phyloP scores from a whole-genome alignment of 1,140 invertebrate genomes.

The Rhynchophorus ferrugineus region DNA sequence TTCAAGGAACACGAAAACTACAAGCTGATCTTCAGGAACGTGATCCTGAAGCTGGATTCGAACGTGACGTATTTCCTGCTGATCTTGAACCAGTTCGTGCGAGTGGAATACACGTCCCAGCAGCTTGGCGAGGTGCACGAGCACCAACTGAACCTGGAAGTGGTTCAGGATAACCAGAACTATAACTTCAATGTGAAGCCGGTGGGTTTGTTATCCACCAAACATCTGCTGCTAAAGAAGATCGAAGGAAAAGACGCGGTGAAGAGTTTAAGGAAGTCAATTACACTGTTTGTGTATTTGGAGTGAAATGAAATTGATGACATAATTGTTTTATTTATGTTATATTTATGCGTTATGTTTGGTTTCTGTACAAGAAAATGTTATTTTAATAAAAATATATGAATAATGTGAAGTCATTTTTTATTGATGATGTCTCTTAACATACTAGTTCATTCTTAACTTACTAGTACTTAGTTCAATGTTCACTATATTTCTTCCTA shows the following conservation, averaged over 20 bases:
- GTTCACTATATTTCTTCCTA: no score
- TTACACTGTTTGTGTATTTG: conserved; percentile 19
- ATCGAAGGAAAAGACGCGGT: conserved; percentile 13
- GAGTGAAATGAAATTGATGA: conserved; percentile 4
- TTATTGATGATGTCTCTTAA: no score
- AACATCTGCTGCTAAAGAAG: conserved; percentile 16
- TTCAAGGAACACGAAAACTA: conserved; percentile 15
- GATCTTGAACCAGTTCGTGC: conserved; percentile 17
- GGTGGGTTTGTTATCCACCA: conserved; percentile 12
- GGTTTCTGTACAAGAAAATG: no score
- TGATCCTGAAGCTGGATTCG: conserved; percentile 11
- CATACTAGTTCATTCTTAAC: no score
- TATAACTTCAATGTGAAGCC: conserved; percentile 8
- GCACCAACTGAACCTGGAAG: conserved; percentile 8
- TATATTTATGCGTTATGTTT: no score
- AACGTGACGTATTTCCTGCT: conserved; percentile 11
- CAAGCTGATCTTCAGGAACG: conserved; percentile 18
- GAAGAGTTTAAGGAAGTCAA: conserved; percentile 17
- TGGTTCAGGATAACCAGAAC: conserved; percentile 6
- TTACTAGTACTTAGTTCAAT: no score
- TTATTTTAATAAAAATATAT: no score
- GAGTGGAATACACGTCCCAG: conserved; percentile 8
- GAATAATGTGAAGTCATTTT: no score
- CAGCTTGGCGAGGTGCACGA: conserved; percentile 19
- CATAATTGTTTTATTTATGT: neutral